Percentiles rank a stretch among this genome's conserved stretches.
Conservation (phyloP, 2,888 invertebrate species). For the Lasioglossum marginatum region DNA sequence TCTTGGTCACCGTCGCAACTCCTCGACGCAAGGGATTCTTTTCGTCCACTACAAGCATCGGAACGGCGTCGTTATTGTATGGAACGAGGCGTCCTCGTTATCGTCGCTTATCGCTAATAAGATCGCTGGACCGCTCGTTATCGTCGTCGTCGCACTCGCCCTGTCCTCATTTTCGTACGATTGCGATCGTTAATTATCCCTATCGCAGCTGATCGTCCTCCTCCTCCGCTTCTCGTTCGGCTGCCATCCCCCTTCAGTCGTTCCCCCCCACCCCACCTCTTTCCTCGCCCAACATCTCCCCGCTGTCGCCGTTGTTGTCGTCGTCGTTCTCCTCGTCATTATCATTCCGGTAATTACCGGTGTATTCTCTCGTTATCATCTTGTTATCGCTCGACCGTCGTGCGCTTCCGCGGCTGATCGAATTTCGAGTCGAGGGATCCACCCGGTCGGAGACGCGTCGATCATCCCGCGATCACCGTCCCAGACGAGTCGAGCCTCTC, state of each 20-base stretch:
- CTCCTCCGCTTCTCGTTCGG: slow-evolving; percentile 39
- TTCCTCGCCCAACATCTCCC: slow-evolving; percentile 32
- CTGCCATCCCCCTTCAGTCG: slow-evolving; percentile 16
- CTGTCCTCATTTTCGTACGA: slow-evolving; percentile 82
- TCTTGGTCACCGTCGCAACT: slow-evolving; percentile 44
- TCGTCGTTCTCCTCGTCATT: slow-evolving; percentile 76
- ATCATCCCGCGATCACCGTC: slow-evolving; percentile 26
- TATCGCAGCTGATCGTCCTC: slow-evolving; percentile 78
- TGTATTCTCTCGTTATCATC: slow-evolving; percentile 80
- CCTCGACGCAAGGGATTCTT: slow-evolving; percentile 42
- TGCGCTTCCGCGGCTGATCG: slow-evolving; percentile 67
- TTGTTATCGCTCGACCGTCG: slow-evolving; percentile 77
- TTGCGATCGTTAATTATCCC: slow-evolving; percentile 83
- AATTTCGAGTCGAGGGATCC: slow-evolving; percentile 54
- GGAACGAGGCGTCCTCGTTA: slow-evolving; percentile 77
- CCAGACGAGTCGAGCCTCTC: too few relatives aligned
- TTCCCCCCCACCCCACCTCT: slow-evolving; percentile 41
- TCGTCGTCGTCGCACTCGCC: slow-evolving; percentile 78
- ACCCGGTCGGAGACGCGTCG: neutral
- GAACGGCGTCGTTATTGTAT: slow-evolving; percentile 78
- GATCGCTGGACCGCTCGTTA: slow-evolving; percentile 83
- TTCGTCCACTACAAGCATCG: slow-evolving; percentile 63
- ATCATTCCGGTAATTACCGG: slow-evolving; percentile 82
- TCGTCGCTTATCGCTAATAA: slow-evolving; percentile 83
- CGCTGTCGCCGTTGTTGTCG: slow-evolving; percentile 52